phyloP scores from a whole-genome alignment of 2,888 invertebrate species.

The Drosophila melanosoma region DNA sequence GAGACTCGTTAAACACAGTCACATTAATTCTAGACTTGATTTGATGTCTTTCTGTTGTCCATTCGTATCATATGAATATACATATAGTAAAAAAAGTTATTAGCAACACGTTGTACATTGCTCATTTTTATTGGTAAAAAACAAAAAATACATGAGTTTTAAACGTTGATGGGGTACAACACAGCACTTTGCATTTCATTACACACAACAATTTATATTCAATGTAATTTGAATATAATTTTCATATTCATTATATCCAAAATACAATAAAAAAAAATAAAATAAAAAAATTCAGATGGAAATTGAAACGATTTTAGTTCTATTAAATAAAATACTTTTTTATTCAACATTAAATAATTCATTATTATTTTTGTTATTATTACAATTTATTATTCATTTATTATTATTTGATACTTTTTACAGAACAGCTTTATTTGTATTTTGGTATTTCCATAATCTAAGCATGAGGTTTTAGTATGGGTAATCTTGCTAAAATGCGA shows the following conservation, averaged over 20 bases:
- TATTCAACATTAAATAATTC: no score
- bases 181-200: constrained; percentile 60
- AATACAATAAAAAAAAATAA: background rate
- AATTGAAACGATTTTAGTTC: background rate
- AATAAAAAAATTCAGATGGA: background rate
- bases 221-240: constrained; percentile 5
- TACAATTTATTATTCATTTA: background rate
- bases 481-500: rapidly evolving
- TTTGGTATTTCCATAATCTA: background rate
- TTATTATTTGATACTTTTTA: background rate
- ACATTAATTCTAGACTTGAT: constrained; percentile 29
- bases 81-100: constrained; percentile 37
- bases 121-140: constrained; percentile 37
- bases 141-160: constrained; percentile 27
- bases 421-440: background rate
- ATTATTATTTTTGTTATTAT: background rate
- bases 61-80: constrained; percentile 2
- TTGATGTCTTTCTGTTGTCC: constrained; percentile 18
- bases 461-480: background rate
- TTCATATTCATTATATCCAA: constrained; percentile 24
- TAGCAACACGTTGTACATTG: constrained; percentile 50
- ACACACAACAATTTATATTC: constrained; percentile 9
- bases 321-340: background rate
- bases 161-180: constrained; percentile 35
- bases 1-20: constrained; percentile 53